Base-by-base conservation (phyloP, 2,888 invertebrate genomes). In the Ormyrus labotus region DNA sequence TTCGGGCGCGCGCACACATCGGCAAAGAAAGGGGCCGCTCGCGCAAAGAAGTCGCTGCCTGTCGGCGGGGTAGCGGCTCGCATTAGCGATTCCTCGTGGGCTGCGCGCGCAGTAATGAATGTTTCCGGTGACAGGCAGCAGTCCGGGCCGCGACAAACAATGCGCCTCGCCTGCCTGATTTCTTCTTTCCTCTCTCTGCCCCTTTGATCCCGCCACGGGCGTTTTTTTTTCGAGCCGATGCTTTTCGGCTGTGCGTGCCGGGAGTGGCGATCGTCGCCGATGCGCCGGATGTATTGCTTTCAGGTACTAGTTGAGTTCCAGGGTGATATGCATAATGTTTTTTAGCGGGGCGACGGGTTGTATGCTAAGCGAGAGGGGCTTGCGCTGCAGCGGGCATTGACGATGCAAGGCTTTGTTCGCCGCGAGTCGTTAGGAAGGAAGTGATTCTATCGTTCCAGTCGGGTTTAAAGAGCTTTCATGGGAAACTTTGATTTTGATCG, bases 91-190 rank as follows among this genome's bases (percentile, higher is more conserved):
- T 88, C 87, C 85, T 86, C 86, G 87, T 85, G 85, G 86, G 86
- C 53, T 19, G 58, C 78, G 58, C 64, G 51, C 78, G 84, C 75
- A 76, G 87, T 89, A 89, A 89, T 88, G 89, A 89, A 89, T 89
- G 89, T 89, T 89, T 89, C 89, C 89, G 89, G 89, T 88, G 88
- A 88, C 89, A 87, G 86, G 85, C 87, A 86, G 86, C 86, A 57
- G 64, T 57, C 64, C 87, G 87, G 85, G 85, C 85, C 85, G 87
- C 87, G 88, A 88, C 88, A 88, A 88, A 89, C 89, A 89, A 89
- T 89, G 88, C 88, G 85, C 82, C 83, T 83, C 84, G 84, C 84
- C 85, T 84, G 13, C 7, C 45, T 50, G 19, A 69, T 11, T 34
- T 53, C 53, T 19, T 50, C 72, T 61, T 5, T 55, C 34, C 75